phyloP scores from a whole-genome alignment of 2,888 invertebrate genomes.

The Aspidiotus rigidus region DNA sequence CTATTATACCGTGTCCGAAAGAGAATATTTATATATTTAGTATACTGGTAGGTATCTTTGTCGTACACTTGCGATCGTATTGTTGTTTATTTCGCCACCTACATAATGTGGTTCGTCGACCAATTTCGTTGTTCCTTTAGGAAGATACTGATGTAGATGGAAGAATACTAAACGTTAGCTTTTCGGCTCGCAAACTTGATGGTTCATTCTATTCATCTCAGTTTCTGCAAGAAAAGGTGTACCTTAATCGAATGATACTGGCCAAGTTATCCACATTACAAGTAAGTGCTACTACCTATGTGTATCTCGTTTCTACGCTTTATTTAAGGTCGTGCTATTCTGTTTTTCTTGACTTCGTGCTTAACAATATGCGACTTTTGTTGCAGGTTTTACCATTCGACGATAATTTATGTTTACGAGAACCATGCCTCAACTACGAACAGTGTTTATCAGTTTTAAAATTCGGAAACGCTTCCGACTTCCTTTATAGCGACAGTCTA shows the following conservation, averaged over 20 bases:
- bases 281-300: constrained; percentile 42
- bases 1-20: constrained; percentile 82
- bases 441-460: constrained; percentile 82
- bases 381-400: constrained; percentile 80
- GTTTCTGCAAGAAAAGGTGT: constrained; percentile 85
- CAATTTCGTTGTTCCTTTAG: constrained; percentile 44
- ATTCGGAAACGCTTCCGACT: constrained; percentile 86
- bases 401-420: constrained; percentile 89
- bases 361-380: background rate
- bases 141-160: constrained; percentile 83
- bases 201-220: constrained; percentile 77
- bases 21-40: constrained; percentile 89
- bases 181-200: constrained; percentile 76
- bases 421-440: constrained; percentile 90
- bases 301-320: too few relatives aligned
- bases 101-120: background rate
- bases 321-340: background rate
- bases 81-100: background rate
- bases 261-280: constrained; percentile 81
- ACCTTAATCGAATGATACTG: constrained; percentile 77
- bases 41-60: constrained; percentile 53
- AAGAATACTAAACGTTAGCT: constrained; percentile 85
- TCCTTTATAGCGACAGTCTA: constrained; percentile 78
- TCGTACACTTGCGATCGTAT: background rate
- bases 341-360: too few relatives aligned